Percentiles rank a stretch among this genome's conserved stretches.
phyloP scores from a whole-genome alignment of 2,797 vertebrate genomes.

The Brachyalestes nurse region DNA sequence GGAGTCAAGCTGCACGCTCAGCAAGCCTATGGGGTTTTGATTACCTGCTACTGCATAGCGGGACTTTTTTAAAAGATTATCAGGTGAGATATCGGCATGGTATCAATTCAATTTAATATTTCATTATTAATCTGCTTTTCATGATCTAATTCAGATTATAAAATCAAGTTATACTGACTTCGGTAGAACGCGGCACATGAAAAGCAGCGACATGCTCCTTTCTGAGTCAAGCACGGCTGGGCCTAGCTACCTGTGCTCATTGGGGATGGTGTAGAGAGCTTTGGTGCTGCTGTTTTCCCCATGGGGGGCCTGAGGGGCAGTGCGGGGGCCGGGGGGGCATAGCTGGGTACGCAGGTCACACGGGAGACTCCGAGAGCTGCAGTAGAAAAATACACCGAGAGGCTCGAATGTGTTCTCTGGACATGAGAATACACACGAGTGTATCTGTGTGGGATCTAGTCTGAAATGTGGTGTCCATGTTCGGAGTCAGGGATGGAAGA shows the following conservation, averaged over 20 bases:
- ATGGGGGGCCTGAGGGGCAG: constrained; percentile 77
- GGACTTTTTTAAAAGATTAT: neutral
- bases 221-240: constrained; percentile 17
- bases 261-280: constrained; percentile 83
- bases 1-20: neutral
- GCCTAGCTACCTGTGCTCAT: constrained; percentile 92
- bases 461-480: neutral
- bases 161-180: neutral
- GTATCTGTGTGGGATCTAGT: constrained; percentile 42
- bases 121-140: too few species aligned
- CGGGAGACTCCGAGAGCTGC: constrained; percentile 91
- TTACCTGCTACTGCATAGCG: too few species aligned
- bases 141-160: too few species aligned
- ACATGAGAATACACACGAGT: constrained; percentile 26
- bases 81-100: neutral
- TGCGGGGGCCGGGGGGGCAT: constrained; percentile 83
- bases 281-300: constrained; percentile 86
- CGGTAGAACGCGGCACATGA: neutral
- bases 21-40: neutral
- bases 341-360: constrained; percentile 90
- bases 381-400: constrained; percentile 80
- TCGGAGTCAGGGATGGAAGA: neutral
- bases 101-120: too few species aligned
- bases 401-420: constrained; percentile 56
- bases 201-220: constrained; percentile 1